Conservation (phyloP, 2,888 invertebrate species). For the Dicycla oo region DNA sequence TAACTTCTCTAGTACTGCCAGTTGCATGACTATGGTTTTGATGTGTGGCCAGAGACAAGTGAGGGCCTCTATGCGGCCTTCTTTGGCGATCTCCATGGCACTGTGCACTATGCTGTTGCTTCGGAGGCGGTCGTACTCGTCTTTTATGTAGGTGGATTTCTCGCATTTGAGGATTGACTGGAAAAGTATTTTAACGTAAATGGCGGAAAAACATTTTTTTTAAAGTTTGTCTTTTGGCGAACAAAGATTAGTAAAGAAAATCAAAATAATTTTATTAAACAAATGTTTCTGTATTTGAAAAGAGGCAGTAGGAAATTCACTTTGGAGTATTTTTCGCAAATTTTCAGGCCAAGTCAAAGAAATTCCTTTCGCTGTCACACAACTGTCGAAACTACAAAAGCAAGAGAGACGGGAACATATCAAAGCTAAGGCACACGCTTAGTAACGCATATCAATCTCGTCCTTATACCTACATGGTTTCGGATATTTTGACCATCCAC, state of each 20-base stretch:
- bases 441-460: neutral
- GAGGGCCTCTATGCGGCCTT: slow-evolving; percentile 92
- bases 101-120: slow-evolving; percentile 91
- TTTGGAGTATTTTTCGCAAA: neutral
- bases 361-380: neutral
- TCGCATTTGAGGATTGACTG: slow-evolving; percentile 92
- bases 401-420: neutral
- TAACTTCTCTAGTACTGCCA: slow-evolving; percentile 92
- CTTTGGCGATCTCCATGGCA: slow-evolving; percentile 92
- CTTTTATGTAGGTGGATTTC: slow-evolving; percentile 91
- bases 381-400: neutral
- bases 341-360: neutral
- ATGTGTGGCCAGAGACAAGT: slow-evolving; percentile 93
- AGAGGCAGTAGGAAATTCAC: neutral
- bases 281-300: neutral
- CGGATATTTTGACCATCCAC: neutral
- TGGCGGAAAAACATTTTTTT: neutral
- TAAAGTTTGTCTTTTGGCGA: too few relatives aligned
- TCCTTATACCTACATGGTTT: neutral
- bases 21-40: slow-evolving; percentile 89
- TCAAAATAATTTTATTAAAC: neutral
- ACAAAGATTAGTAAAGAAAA: neutral
- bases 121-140: slow-evolving; percentile 93
- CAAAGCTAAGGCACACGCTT: neutral
- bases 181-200: neutral